Conservation (phyloP, 2,113 vertebrate genomes). For the Microtus richardsoni region DNA sequence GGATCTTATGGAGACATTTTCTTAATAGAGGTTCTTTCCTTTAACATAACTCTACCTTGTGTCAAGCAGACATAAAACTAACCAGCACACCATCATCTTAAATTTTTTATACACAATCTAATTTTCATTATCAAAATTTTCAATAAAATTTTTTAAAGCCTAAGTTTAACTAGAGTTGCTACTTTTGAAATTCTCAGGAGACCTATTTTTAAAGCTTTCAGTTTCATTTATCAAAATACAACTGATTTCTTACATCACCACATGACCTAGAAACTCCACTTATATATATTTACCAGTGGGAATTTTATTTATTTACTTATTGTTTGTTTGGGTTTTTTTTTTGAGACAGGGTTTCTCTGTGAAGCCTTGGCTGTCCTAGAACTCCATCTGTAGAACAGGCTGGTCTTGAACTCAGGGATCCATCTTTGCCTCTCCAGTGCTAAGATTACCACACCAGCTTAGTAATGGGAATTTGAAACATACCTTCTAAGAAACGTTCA, state of each 20-base stretch:
- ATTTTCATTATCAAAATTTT: background rate
- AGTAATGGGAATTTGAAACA: constrained; percentile 28
- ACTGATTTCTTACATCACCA: background rate
- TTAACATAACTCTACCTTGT: background rate
- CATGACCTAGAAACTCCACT: background rate
- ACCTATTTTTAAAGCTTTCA: background rate
- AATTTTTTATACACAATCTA: background rate
- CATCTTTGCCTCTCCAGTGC: background rate
- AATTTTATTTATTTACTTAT: background rate
- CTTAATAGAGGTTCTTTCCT: background rate
- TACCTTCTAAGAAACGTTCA: background rate
- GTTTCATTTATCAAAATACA: background rate
- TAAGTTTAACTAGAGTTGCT: background rate
- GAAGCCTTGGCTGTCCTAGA: background rate
- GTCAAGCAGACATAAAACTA: background rate
- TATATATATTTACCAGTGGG: background rate
- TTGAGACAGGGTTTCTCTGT: background rate
- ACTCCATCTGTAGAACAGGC: background rate
- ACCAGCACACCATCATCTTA: background rate
- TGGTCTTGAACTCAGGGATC: background rate
- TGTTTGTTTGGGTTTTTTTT: background rate
- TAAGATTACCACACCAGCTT: background rate
- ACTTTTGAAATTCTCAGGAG: background rate
- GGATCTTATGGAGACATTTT: background rate
- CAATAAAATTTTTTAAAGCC: background rate